Evolutionary conservation across 2,113 vertebrate genomes (phyloP).

Genomic region (Perca flavescens): DNA sequence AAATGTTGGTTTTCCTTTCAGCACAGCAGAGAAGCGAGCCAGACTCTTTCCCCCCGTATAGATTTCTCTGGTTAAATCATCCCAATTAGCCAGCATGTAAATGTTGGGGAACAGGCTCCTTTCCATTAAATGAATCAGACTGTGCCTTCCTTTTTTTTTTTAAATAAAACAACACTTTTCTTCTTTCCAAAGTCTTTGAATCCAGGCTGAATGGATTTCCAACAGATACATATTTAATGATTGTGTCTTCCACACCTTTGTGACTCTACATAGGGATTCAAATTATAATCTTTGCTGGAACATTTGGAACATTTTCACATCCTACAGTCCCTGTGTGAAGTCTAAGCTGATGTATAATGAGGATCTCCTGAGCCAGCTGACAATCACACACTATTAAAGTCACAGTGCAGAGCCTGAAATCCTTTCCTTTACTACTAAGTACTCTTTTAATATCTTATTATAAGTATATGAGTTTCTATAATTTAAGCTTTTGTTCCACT

Average conservation of each 20-base stretch:
- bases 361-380: slow-evolving; percentile 31
- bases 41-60: slow-evolving; percentile 12
- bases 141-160: slow-evolving; percentile 60
- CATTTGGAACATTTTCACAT: slow-evolving; percentile 43
- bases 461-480: slow-evolving; percentile 24
- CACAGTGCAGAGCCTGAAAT: slow-evolving; percentile 25
- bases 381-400: slow-evolving; percentile 39
- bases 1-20: slow-evolving; percentile 75
- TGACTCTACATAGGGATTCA: slow-evolving; percentile 46
- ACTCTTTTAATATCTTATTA: slow-evolving; percentile 40
- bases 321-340: slow-evolving; percentile 23
- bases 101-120: slow-evolving; percentile 71
- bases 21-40: slow-evolving; percentile 47
- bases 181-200: slow-evolving; percentile 69
- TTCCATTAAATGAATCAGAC: slow-evolving; percentile 76
- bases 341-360: slow-evolving; percentile 50
- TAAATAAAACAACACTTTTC: slow-evolving; percentile 31
- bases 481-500: slow-evolving; percentile 47
- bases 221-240: slow-evolving; percentile 64
- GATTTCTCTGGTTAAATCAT: slow-evolving; percentile 73
- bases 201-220: slow-evolving; percentile 59
- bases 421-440: slow-evolving; percentile 28
- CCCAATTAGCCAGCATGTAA: slow-evolving; percentile 80
- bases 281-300: slow-evolving; percentile 56
- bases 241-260: slow-evolving; percentile 40